Conservation (phyloP, 1,140 invertebrate species). For the Aradophagus sp. region DNA sequence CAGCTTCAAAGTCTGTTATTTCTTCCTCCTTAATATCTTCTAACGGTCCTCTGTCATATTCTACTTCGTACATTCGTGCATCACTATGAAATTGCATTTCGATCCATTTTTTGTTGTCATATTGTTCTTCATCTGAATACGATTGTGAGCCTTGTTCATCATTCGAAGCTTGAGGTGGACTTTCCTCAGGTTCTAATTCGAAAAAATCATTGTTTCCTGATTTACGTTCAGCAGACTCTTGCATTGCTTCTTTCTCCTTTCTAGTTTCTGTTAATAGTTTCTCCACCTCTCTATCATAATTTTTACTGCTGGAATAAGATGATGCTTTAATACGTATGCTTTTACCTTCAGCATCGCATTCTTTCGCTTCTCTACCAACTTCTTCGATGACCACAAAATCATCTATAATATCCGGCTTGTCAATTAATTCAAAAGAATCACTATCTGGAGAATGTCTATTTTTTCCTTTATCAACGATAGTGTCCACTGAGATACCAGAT, state of each 20-base stretch:
- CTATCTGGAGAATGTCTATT: slow-evolving; percentile 83
- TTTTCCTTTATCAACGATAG: slow-evolving; percentile 76
- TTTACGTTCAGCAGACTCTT: slow-evolving; percentile 50
- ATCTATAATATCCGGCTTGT: slow-evolving; percentile 88
- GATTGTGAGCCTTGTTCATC: slow-evolving; percentile 73
- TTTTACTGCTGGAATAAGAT: slow-evolving; percentile 73
- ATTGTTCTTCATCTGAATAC: slow-evolving; percentile 74
- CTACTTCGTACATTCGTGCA: slow-evolving; percentile 81
- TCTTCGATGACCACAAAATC: slow-evolving; percentile 91
- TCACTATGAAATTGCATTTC: slow-evolving; percentile 88
- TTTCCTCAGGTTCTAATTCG: slow-evolving; percentile 85
- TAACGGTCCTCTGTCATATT: slow-evolving; percentile 83
- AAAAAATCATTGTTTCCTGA: slow-evolving; percentile 76
- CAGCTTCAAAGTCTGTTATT: slow-evolving; percentile 86
- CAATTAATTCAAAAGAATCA: slow-evolving; percentile 92
- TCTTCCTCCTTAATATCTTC: slow-evolving; percentile 95
- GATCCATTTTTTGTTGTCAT: slow-evolving; percentile 90
- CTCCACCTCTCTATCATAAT: slow-evolving; percentile 84
- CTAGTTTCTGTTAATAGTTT: slow-evolving; percentile 75
- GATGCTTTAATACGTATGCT: slow-evolving; percentile 79
- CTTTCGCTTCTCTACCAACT: slow-evolving; percentile 87
- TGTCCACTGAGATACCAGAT: slow-evolving; percentile 71
- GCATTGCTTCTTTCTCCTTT: slow-evolving; percentile 50
- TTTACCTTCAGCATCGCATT: slow-evolving; percentile 86
- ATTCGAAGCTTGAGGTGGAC: slow-evolving; percentile 77